These are phyloP conservation scores for Empidonax alnorum DNA, from an alignment of 2,113 vertebrate species.

Conservation along the genomic window DNA sequence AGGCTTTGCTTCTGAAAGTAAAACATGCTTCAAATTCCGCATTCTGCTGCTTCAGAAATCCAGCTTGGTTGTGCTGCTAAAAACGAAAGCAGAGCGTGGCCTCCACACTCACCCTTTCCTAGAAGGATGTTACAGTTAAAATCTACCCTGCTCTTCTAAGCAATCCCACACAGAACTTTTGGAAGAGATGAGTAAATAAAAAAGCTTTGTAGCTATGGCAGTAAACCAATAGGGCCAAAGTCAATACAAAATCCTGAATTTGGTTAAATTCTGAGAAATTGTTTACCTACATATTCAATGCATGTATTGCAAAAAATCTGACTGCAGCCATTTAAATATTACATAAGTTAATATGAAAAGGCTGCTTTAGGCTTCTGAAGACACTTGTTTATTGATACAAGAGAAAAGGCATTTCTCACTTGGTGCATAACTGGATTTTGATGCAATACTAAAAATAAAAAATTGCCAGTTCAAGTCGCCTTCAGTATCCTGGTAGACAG, in stretches of 20 bases:
- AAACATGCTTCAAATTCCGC: background rate
- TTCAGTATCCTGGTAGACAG: background rate
- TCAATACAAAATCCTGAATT: background rate
- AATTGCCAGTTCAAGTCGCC: background rate
- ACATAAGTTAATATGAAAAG: background rate
- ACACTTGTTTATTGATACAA: background rate
- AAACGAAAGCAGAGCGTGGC: background rate
- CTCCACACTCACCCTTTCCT: background rate
- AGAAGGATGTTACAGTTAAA: background rate
- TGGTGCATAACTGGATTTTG: background rate
- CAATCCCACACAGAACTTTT: background rate
- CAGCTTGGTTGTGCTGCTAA: background rate
- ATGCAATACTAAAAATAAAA: background rate
- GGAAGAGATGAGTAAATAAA: background rate
- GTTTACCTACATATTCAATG: background rate
- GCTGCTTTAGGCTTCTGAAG: background rate
- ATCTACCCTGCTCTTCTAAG: background rate
- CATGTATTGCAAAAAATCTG: background rate
- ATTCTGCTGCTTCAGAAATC: background rate
- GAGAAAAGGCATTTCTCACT: background rate
- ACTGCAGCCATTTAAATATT: background rate
- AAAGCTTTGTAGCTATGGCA: accelerated
- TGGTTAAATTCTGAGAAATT: background rate
- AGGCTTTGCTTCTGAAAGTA: background rate
- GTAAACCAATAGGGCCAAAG: background rate